Conservation (phyloP, 2,888 invertebrate genomes). For the Embidobia sp. region DNA sequence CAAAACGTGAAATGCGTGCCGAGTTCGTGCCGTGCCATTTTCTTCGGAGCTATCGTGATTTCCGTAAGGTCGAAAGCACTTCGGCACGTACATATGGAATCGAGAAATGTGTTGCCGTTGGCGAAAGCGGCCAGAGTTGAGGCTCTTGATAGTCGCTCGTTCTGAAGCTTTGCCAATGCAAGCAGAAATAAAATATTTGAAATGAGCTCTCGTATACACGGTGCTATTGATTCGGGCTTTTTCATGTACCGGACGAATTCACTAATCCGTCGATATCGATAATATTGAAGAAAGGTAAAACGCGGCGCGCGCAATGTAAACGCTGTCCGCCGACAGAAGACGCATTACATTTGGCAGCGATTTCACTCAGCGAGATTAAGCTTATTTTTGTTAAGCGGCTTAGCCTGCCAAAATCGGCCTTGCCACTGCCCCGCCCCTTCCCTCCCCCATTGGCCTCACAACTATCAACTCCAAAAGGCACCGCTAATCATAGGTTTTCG, state of each 20-base stretch:
- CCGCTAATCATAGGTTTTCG: constrained; percentile 57
- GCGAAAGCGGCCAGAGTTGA: constrained; percentile 64
- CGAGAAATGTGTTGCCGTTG: constrained; percentile 58
- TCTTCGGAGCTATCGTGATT: constrained; percentile 57
- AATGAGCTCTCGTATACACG: constrained; percentile 69
- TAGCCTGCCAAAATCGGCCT: constrained; percentile 77
- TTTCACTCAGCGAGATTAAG: constrained; percentile 78
- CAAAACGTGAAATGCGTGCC: constrained; percentile 61
- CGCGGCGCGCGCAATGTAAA: constrained; percentile 38
- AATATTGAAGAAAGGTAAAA: constrained; percentile 48
- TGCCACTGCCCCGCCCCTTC: constrained; percentile 38
- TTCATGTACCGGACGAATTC: constrained; percentile 62
- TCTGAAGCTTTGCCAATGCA: constrained; percentile 73
- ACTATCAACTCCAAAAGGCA: constrained; percentile 22
- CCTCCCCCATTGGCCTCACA: constrained; percentile 18
- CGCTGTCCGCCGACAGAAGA: constrained; percentile 56
- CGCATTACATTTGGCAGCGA: constrained; percentile 67
- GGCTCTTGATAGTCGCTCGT: constrained; percentile 51
- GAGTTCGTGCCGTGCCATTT: constrained; percentile 56
- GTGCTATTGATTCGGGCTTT: constrained; percentile 45
- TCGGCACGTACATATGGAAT: constrained; percentile 59
- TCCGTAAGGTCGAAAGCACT: constrained; percentile 61
- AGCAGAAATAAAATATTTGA: constrained; percentile 79
- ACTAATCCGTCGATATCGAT: constrained; percentile 75
- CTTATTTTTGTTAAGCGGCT: constrained; percentile 80